A percentile compares a stretch with the other conserved stretches of the same genome.
These are phyloP conservation scores for Andrena flavipes DNA, from an alignment of 2,888 invertebrate genomes.

Conservation along the genomic window DNA sequence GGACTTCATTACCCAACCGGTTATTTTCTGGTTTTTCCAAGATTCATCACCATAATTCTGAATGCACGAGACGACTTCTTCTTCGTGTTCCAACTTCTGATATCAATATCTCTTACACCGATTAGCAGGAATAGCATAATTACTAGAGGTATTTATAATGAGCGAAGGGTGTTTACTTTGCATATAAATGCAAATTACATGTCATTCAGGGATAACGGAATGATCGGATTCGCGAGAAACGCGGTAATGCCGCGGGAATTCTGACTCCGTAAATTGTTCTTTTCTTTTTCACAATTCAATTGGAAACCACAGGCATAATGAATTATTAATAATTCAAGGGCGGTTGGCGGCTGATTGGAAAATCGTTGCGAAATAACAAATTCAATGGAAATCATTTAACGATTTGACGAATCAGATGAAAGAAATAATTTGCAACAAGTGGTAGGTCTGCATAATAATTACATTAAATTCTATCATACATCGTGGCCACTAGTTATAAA, in stretches of 20 bases:
- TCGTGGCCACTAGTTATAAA: too few species aligned
- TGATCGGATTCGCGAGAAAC: conserved; percentile 31
- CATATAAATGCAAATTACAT: conserved; percentile 30
- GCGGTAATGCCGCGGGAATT: not conserved
- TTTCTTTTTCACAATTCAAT: not conserved
- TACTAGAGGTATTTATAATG: conserved; percentile 46
- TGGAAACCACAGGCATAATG: not conserved
- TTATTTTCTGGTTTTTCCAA: conserved; percentile 30
- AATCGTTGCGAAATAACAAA: not conserved
- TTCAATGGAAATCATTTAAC: too few species aligned
- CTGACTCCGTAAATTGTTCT: not conserved
- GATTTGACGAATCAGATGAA: too few species aligned
- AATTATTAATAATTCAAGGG: not conserved
- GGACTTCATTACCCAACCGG: not conserved
- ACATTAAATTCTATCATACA: too few species aligned
- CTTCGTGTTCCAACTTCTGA: conserved; percentile 43
- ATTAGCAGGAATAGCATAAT: conserved; percentile 42
- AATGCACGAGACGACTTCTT: conserved; percentile 17
- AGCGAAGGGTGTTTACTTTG: conserved; percentile 42
- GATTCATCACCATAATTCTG: conserved; percentile 28
- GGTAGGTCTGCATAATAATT: too few species aligned
- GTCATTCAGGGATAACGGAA: conserved; percentile 34
- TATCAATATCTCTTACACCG: conserved; percentile 49
- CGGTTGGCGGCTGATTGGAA: not conserved
- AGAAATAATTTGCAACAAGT: too few species aligned